phyloP scores from a whole-genome alignment of 2,888 invertebrate genomes.

The Melanophora roralis region DNA sequence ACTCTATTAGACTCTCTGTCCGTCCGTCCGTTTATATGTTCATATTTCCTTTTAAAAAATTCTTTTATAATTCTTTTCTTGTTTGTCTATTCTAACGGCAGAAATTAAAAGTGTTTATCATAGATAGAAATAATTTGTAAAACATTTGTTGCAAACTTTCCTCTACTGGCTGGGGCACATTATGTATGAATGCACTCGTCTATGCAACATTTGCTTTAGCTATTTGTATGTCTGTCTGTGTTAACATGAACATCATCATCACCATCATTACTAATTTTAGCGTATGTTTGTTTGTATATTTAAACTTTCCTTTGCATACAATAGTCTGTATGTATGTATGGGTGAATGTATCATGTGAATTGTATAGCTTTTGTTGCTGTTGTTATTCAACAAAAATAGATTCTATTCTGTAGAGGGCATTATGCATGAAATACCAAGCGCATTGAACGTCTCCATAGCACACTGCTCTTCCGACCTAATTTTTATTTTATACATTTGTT shows the following conservation, averaged over 20 bases:
- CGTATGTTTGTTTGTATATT: slow-evolving; percentile 1
- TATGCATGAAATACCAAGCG: slow-evolving; percentile 59
- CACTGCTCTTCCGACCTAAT: slow-evolving; percentile 67
- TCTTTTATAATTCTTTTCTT: slow-evolving; percentile 9
- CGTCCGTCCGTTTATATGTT: not conserved
- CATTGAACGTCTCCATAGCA: slow-evolving; percentile 60
- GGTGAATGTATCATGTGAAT: no score
- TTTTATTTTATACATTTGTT: slow-evolving; percentile 55
- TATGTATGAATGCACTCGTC: not conserved
- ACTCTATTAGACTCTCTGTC: no score
- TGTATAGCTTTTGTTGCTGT: not conserved
- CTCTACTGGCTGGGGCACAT: not conserved
- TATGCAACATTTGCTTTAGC: slow-evolving; percentile 17
- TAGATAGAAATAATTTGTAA: not conserved
- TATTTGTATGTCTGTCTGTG: slow-evolving; percentile 12
- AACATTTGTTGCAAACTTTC: slow-evolving; percentile 32
- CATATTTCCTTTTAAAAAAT: not conserved
- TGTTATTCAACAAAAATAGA: slow-evolving; percentile 48
- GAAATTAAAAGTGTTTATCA: slow-evolving; percentile 62
- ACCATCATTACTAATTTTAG: slow-evolving; percentile 4
- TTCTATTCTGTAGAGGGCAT: slow-evolving; percentile 55
- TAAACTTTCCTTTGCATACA: no score
- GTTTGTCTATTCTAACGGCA: slow-evolving; percentile 29
- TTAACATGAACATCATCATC: not conserved
- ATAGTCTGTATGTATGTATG: no score